phyloP scores from a whole-genome alignment of 2,888 invertebrate genomes.

The Epirrhoe tristata region DNA sequence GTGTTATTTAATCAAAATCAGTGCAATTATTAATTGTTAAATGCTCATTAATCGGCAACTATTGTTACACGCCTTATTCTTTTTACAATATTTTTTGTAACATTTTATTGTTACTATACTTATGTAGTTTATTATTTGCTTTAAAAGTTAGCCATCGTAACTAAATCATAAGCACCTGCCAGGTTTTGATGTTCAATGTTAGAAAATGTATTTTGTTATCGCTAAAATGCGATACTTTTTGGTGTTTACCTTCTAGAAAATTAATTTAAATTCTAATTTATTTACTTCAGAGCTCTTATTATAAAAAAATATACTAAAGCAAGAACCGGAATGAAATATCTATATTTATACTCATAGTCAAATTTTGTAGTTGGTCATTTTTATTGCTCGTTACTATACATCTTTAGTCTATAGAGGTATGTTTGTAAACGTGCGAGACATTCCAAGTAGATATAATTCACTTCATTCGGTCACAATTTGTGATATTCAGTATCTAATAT shows the following conservation, averaged over 20 bases:
- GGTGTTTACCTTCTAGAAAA: conserved; percentile 14
- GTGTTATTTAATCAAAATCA: conserved; percentile 28
- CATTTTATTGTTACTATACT: conserved; percentile 22
- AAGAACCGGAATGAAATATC: conserved; percentile 23
- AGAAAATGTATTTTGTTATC: conserved; percentile 16
- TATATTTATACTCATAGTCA: conserved; percentile 21
- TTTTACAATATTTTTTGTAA: conserved; percentile 8
- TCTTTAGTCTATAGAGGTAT: conserved; percentile 20
- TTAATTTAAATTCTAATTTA: conserved; percentile 13
- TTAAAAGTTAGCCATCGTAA: conserved; percentile 32
- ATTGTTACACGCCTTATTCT: conserved; percentile 26
- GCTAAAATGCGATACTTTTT: conserved; percentile 16
- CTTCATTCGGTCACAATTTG: conserved; percentile 57
- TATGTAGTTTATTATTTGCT: conserved; percentile 26
- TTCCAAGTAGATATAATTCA: conserved; percentile 48
- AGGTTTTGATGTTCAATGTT: conserved; percentile 24
- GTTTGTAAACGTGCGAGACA: conserved; percentile 41
- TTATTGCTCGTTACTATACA: conserved; percentile 33
- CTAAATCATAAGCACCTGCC: conserved; percentile 1
- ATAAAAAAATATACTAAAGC: conserved; percentile 22
- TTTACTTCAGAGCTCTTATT: conserved; percentile 3
- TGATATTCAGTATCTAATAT: conserved; percentile 59
- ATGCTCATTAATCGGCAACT: conserved; percentile 36
- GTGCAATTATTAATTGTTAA: conserved; percentile 41
- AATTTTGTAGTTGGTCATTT: conserved; percentile 26